Conservation (phyloP, 2,113 vertebrate genomes). For the Cyprinus carpio region DNA sequence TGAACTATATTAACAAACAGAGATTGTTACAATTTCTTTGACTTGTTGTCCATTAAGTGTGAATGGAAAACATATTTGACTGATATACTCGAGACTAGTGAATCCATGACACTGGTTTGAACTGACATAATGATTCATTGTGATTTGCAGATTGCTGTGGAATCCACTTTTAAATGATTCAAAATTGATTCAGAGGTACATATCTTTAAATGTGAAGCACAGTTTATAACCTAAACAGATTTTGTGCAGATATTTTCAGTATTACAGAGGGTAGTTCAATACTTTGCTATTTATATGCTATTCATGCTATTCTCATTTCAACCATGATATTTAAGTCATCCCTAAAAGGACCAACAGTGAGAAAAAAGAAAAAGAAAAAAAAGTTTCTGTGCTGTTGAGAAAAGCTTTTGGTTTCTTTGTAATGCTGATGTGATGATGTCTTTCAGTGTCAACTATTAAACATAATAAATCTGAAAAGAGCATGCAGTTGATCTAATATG, state of each 20-base stretch:
- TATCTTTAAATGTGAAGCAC: constrained; percentile 8
- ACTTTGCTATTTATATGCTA: background rate
- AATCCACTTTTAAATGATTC: constrained; percentile 6
- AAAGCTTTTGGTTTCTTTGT: constrained; percentile 53
- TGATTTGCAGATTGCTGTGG: constrained; percentile 15
- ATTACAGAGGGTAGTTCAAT: constrained; percentile 11
- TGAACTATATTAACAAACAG: constrained; percentile 12
- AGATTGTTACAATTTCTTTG: background rate
- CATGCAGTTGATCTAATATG: background rate
- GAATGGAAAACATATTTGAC: constrained; percentile 20
- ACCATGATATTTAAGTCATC: background rate
- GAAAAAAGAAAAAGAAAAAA: background rate
- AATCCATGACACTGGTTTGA: constrained; percentile 19
- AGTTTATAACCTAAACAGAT: constrained; percentile 25
- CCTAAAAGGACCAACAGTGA: background rate
- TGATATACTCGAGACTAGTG: constrained; percentile 9
- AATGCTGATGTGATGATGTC: constrained; percentile 61
- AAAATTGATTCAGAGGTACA: constrained; percentile 10
- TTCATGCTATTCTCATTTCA: background rate
- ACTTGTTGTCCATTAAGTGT: background rate
- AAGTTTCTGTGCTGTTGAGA: constrained; percentile 57
- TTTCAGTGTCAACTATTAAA: constrained; percentile 58
- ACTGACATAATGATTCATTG: constrained; percentile 28
- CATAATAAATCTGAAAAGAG: constrained; percentile 59
- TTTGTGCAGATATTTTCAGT: constrained; percentile 20